phyloP scores from a whole-genome alignment of 1,140 invertebrate species.

The Gonioctena quinquepunctata region DNA sequence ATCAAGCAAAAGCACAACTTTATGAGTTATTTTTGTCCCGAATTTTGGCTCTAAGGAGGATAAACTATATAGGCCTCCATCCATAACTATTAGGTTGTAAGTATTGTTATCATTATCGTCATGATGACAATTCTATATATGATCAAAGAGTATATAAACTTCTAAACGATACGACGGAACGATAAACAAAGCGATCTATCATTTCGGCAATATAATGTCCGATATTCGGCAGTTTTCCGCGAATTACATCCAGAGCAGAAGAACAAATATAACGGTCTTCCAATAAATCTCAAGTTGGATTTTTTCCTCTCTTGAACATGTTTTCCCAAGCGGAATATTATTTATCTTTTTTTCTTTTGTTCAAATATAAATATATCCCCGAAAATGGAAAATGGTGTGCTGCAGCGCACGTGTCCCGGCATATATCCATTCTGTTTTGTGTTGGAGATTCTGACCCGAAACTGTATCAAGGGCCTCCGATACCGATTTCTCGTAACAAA shows the following conservation, averaged over 20 bases:
- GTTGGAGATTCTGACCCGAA: constrained; percentile 41
- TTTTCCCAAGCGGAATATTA: constrained; percentile 8
- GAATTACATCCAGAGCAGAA: not conserved
- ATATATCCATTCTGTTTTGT: constrained; percentile 32
- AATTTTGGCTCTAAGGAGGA: too few species aligned
- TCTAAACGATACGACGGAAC: too few species aligned
- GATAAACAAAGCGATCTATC: not conserved
- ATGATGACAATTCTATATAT: too few species aligned
- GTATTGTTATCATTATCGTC: too few species aligned
- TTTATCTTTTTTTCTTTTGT: constrained; percentile 18
- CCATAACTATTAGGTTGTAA: too few species aligned
- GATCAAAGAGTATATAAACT: too few species aligned
- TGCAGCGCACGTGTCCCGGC: constrained; percentile 30
- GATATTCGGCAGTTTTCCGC: not conserved
- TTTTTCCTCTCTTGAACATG: constrained; percentile 2
- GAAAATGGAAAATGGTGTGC: not conserved
- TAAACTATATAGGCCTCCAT: too few species aligned
- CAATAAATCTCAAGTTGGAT: not conserved
- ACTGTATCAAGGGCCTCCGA: constrained; percentile 37
- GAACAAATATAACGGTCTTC: not conserved
- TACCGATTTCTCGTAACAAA: constrained; percentile 42
- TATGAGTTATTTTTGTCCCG: too few species aligned
- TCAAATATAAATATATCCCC: constrained; percentile 7
- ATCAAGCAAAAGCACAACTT: too few species aligned
- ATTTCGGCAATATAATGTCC: not conserved